Conservation (phyloP, 1,140 invertebrate genomes). For the Lepeophtheirus salmonis region DNA sequence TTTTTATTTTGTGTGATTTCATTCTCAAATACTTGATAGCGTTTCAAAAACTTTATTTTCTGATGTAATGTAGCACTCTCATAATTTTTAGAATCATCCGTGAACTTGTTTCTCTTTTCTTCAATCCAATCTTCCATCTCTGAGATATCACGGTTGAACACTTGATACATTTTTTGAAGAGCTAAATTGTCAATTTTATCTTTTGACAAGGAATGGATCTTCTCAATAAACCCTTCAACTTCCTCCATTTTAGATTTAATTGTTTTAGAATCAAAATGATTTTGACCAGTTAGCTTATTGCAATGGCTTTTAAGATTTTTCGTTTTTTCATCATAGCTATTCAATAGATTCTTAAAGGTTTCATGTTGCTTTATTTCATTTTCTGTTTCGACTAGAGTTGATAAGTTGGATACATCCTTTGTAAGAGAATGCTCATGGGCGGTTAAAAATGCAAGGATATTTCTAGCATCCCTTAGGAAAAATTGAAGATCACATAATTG, state of each 20-base stretch:
- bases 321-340: not conserved
- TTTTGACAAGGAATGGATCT: not conserved
- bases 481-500: conserved; percentile 85
- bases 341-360: not conserved
- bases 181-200: not conserved
- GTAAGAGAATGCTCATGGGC: conserved; percentile 39
- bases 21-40: conserved; percentile 91
- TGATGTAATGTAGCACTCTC: conserved; percentile 30
- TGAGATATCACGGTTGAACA: conserved; percentile 6
- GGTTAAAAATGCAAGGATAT: conserved; percentile 67
- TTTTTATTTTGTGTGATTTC: conserved; percentile 74
- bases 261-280: not conserved
- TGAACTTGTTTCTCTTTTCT: conserved; percentile 73
- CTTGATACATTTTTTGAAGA: not conserved
- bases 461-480: conserved; percentile 82
- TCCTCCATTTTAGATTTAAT: not conserved
- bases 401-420: not conserved
- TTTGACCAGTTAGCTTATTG: conserved; percentile 2
- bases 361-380: not conserved
- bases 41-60: conserved; percentile 79
- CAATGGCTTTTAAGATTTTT: conserved; percentile 1
- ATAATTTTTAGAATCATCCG: conserved; percentile 38
- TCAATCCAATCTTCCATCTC: conserved; percentile 70
- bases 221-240: not conserved
- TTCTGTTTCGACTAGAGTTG: not conserved